Evolutionary conservation across 2,797 vertebrate species (phyloP).

Genomic region (Aplochiton taeniatus): DNA sequence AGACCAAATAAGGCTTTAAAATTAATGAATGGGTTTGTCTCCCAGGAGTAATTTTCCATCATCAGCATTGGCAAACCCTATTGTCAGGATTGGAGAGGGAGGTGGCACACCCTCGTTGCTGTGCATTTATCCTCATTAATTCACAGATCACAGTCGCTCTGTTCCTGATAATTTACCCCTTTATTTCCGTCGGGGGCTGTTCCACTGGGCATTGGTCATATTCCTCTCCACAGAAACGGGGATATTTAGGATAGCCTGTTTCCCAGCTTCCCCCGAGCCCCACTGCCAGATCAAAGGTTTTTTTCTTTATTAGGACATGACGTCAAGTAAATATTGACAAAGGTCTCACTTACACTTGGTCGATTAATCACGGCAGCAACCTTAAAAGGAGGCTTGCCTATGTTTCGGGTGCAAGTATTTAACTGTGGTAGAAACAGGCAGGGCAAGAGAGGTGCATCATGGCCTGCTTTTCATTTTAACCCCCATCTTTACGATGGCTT

Average conservation of each 20-base stretch:
- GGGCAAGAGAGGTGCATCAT: constrained; percentile 53
- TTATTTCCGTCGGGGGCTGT: constrained; percentile 44
- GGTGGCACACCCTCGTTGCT: constrained; percentile 54
- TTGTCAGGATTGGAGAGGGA: constrained; percentile 61
- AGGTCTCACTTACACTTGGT: constrained; percentile 55
- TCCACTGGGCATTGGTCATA: constrained; percentile 60
- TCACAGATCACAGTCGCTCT: constrained; percentile 65
- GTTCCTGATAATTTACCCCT: constrained; percentile 23
- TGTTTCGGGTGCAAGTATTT: constrained; percentile 50
- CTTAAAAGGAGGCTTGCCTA: constrained; percentile 47
- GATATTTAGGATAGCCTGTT: constrained; percentile 68
- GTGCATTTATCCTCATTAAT: constrained; percentile 74
- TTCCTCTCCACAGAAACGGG: constrained; percentile 48
- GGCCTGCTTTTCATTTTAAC: constrained; percentile 50
- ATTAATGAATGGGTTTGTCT: constrained; percentile 81
- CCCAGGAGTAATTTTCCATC: constrained; percentile 78
- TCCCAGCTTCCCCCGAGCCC: constrained; percentile 49
- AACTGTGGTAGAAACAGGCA: constrained; percentile 40
- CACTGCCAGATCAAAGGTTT: constrained; percentile 62
- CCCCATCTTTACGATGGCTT: constrained; percentile 43
- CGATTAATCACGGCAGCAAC: constrained; percentile 62
- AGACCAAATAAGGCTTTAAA: constrained; percentile 82
- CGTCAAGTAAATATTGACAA: constrained; percentile 73
- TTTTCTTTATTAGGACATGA: constrained; percentile 60
- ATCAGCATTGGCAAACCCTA: constrained; percentile 72